Evolutionary conservation across 2,888 invertebrate genomes (phyloP), one percentile per base, ranked within the genome.

Genomic region (Mythimna albipuncta): DNA sequence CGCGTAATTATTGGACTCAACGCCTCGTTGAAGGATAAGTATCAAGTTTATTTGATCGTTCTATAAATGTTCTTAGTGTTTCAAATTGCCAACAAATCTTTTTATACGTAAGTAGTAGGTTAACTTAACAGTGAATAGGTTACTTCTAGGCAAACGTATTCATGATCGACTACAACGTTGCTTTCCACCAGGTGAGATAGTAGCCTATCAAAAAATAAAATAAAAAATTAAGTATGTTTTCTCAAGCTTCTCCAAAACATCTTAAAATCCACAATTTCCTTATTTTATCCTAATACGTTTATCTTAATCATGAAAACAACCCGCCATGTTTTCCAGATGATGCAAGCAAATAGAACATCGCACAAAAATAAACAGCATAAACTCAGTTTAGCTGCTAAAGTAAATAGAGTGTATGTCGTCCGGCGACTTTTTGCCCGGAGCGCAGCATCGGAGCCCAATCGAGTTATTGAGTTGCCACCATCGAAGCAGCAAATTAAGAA

Each of bases 401-500:
- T 83, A 78, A 79, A 81, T 71, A 71, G 73, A 77, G 77, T n/a
- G 38, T 55, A 85, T 79, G 87, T 86, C 92, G 94, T 93, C 95
- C 94, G 87, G 91, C 86, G 84, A 91, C 87, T 91, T 92, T 92
- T 91, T 91, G 91, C 94, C 92, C 79, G 84, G 69, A 86, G 90
- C 90, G 78, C 85, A 88, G 88, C 88, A 91, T 90, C 91, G 88
- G 83, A 84, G 87, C 85, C 80, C 92, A 93, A 96, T 95, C 94
- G 91, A 93, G 92, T 96, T 95, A 94, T 90, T 89, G 85, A 85
- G 89, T 85, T 88, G 91, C 91, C 92, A 91, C 92, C 95, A 95
- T 89, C 96, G 91, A 92, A 92, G 93, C 96, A 96, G 95, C 93
- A 96, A 96, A 96, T 96, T 94, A 96, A 95, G 94, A 96, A 95